These are phyloP conservation scores for Pseudopodoces humilis DNA, from an alignment of 2,113 vertebrate species.

Conservation along the genomic window DNA sequence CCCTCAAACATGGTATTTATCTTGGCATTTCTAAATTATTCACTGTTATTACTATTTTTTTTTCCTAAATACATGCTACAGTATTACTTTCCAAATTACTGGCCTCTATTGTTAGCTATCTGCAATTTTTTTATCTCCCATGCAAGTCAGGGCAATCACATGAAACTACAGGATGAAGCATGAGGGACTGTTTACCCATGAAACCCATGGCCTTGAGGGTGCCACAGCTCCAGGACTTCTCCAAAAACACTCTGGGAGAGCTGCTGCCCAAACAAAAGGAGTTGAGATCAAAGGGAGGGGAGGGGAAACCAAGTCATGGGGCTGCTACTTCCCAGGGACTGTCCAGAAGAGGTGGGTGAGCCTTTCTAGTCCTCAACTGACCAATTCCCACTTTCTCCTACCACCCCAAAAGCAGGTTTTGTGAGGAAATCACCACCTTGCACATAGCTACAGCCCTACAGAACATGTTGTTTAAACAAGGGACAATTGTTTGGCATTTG, in stretches of 20 bases:
- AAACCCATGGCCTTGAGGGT: background rate
- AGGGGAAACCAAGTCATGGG: background rate
- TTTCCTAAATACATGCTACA: background rate
- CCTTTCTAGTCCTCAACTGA: fast-evolving
- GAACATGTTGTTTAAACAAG: background rate
- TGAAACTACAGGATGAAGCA: background rate
- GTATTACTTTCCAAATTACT: conserved; percentile 21
- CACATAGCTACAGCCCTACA: background rate
- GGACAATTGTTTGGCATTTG: background rate
- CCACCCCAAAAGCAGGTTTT: fast-evolving
- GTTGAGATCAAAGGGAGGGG: background rate
- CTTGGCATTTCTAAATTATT: background rate
- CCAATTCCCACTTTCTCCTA: background rate
- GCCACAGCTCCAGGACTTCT: background rate
- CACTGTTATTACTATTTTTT: background rate
- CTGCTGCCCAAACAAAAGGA: background rate
- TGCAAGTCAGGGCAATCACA: background rate
- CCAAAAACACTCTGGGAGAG: background rate
- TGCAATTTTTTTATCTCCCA: conserved; percentile 27
- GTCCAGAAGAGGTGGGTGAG: background rate
- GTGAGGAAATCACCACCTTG: background rate
- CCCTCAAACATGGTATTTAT: background rate
- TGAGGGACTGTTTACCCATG: background rate
- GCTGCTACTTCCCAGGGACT: background rate
- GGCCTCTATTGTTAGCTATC: conserved; percentile 59